These are phyloP conservation scores for Nothocercus julius DNA, from an alignment of 2,113 vertebrate genomes.

Conservation along the genomic window DNA sequence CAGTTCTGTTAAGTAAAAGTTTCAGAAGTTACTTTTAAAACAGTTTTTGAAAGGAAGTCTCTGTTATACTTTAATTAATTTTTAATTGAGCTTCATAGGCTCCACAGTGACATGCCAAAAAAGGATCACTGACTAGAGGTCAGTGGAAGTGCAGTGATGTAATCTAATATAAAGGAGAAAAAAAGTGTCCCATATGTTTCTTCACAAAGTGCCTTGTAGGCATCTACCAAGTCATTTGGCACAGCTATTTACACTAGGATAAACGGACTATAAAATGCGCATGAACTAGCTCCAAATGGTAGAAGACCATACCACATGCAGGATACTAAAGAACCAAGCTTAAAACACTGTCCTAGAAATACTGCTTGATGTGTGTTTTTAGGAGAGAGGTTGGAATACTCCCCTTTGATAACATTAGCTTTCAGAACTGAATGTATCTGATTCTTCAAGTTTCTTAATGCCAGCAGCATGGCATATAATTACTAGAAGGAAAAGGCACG, in stretches of 20 bases:
- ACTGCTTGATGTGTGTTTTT: background rate
- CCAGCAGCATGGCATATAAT: background rate
- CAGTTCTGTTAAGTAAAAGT: background rate
- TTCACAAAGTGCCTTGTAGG: background rate
- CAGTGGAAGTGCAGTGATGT: background rate
- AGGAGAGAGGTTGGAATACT: background rate
- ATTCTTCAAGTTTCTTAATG: background rate
- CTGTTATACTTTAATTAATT: background rate
- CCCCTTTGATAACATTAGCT: background rate
- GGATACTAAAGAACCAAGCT: background rate
- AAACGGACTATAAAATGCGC: background rate
- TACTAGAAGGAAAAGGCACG: background rate
- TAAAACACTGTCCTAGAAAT: background rate
- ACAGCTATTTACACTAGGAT: background rate
- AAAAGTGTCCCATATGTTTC: background rate
- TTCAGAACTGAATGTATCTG: background rate
- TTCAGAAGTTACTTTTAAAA: conserved; percentile 2
- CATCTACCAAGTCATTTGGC: background rate
- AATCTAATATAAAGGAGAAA: background rate
- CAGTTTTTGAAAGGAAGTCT: background rate
- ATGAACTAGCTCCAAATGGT: background rate
- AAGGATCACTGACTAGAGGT: background rate
- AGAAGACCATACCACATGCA: accelerated
- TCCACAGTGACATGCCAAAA: background rate
- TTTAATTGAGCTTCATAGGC: background rate